Evolutionary conservation across 2,113 vertebrate genomes (phyloP).

Genomic region (Ctenodactylus gundi): DNA sequence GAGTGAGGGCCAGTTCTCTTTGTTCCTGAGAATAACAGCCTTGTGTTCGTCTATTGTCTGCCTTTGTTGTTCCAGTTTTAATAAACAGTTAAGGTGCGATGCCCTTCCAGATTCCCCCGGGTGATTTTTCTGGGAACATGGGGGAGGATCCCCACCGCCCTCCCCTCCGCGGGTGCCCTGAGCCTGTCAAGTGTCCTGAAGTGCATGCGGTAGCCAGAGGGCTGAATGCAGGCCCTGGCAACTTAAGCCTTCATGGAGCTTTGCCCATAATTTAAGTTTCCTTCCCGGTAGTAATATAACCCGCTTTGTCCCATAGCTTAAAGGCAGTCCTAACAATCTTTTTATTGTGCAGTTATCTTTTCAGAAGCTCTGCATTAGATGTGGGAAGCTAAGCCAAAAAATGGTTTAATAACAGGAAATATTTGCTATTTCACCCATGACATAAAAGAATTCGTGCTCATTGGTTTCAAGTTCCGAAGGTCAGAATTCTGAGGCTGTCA

Average conservation of each 20-base stretch:
- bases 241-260: background rate
- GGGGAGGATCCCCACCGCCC: background rate
- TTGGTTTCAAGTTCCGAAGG: constrained; percentile 63
- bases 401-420: constrained; percentile 78
- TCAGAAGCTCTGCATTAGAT: constrained; percentile 62
- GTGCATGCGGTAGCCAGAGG: constrained; percentile 30
- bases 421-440: constrained; percentile 70
- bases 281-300: constrained; percentile 64
- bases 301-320: constrained; percentile 60
- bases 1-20: background rate
- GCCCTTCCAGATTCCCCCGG: background rate
- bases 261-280: constrained; percentile 52
- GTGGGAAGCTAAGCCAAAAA: constrained; percentile 69
- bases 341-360: constrained; percentile 66
- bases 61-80: background rate
- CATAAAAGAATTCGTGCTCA: constrained; percentile 72
- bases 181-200: background rate
- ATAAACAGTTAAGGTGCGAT: background rate
- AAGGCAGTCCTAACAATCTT: constrained; percentile 56
- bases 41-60: background rate
- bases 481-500: constrained; percentile 62
- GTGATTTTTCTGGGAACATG: background rate
- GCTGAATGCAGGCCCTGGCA: constrained; percentile 30
- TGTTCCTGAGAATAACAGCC: background rate
- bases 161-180: no score